phyloP scores from a whole-genome alignment of 2,797 vertebrate genomes.

The Neosilurus hyrtlii region DNA sequence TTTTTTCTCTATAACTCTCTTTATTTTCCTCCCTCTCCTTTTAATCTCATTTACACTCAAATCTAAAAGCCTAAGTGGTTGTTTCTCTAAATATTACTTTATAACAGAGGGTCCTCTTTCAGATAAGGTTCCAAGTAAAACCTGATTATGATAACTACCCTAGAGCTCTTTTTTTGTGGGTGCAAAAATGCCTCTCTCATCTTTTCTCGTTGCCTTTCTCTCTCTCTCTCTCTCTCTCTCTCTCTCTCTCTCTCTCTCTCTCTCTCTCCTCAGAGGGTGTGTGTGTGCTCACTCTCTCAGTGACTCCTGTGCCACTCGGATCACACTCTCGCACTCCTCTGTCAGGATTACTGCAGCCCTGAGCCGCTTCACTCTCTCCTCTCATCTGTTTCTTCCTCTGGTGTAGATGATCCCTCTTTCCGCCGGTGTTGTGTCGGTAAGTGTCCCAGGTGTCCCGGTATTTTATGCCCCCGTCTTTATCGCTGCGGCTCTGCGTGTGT shows the following conservation, averaged over 20 bases:
- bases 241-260: slow-evolving; percentile 18
- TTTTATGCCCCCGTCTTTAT: slow-evolving; percentile 5
- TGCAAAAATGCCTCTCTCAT: neutral
- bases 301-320: slow-evolving; percentile 23
- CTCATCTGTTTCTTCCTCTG: slow-evolving; percentile 11
- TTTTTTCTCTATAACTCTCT: neutral
- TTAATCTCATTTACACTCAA: neutral
- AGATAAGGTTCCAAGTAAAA: neutral
- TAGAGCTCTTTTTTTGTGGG: neutral
- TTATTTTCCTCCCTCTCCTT: neutral
- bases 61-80: neutral
- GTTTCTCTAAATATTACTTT: neutral
- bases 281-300: slow-evolving; percentile 7
- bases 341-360: slow-evolving; percentile 37
- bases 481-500: too few species aligned
- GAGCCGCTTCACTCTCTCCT: slow-evolving; percentile 9
- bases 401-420: slow-evolving; percentile 29
- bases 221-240: neutral
- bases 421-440: slow-evolving; percentile 17
- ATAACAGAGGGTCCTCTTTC: too few species aligned
- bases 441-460: too few species aligned
- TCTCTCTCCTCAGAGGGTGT: neutral
- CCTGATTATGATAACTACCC: neutral
- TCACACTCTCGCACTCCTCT: slow-evolving; percentile 20
- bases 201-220: neutral